A percentile compares a stretch with the other conserved stretches of the same genome.
Conservation (phyloP, 92 coral and sea anemone genomes). For the Metridium senile region DNA sequence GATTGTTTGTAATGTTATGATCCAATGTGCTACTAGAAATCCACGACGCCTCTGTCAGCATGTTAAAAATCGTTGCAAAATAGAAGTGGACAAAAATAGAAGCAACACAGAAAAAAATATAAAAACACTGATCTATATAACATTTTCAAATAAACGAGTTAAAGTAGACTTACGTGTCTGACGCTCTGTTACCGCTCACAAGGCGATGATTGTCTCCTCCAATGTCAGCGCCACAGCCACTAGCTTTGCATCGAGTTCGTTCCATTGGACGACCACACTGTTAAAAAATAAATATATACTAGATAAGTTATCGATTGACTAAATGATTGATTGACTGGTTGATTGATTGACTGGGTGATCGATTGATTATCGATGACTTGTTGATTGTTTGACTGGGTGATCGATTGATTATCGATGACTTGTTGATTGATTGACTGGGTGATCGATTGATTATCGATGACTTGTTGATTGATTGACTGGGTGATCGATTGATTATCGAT, state of each 20-base stretch:
- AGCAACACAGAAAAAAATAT: no score
- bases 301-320: neutral
- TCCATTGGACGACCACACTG: slow-evolving; percentile 73
- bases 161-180: slow-evolving; percentile 43
- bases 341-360: neutral
- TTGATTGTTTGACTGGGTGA: neutral
- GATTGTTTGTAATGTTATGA: no score
- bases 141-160: no score
- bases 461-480: neutral
- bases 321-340: neutral
- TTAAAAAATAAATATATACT: neutral
- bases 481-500: neutral
- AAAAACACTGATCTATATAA: no score
- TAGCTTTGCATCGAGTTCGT: slow-evolving; percentile 41
- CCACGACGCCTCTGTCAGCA: no score
- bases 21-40: no score
- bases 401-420: neutral
- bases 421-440: neutral
- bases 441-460: neutral
- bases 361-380: neutral
- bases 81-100: no score
- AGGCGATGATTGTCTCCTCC: slow-evolving; percentile 56
- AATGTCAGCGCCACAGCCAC: slow-evolving; percentile 41
- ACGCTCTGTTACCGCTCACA: slow-evolving; percentile 42
- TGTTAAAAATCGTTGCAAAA: no score